These are phyloP conservation scores for Daktulosphaira vitifoliae DNA, from an alignment of 1,140 invertebrate species.

Conservation along the genomic window DNA sequence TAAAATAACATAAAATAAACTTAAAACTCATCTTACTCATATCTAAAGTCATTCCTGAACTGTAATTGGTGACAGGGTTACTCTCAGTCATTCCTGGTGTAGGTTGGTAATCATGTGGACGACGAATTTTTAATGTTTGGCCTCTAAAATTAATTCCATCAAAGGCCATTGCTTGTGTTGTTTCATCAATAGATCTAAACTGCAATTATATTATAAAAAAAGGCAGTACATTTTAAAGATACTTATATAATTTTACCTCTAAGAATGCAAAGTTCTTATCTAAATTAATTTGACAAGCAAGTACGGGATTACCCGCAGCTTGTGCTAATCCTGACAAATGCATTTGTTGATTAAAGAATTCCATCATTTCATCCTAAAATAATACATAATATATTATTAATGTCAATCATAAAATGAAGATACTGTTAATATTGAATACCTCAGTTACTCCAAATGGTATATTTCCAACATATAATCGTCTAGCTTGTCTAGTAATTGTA, in stretches of 20 bases:
- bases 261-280: constrained; percentile 99
- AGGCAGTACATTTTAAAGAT: not conserved
- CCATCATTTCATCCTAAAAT: constrained; percentile 92
- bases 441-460: constrained; percentile 99
- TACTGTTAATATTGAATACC: too few relatives aligned
- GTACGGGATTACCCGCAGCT: constrained; percentile 96
- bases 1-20: not conserved
- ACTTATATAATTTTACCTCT: constrained; percentile 57
- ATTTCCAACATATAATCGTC: constrained; percentile 94
- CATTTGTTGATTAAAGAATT: constrained; percentile 99
- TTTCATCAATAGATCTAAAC: constrained; percentile 97
- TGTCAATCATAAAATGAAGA: too few relatives aligned
- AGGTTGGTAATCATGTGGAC: constrained; percentile 98
- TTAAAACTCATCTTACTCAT: constrained; percentile 4
- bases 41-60: constrained; percentile 46
- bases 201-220: constrained; percentile 44
- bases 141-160: constrained; percentile 99
- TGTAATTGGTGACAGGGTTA: constrained; percentile 73
- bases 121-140: constrained; percentile 95
- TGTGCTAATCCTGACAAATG: constrained; percentile 94
- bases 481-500: constrained; percentile 93
- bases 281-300: constrained; percentile 98
- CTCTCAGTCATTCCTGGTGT: constrained; percentile 93
- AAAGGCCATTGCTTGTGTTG: constrained; percentile 99
- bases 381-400: constrained; percentile 1